phyloP scores from a whole-genome alignment of 2,888 invertebrate species.

The Gymnocheta viridis region DNA sequence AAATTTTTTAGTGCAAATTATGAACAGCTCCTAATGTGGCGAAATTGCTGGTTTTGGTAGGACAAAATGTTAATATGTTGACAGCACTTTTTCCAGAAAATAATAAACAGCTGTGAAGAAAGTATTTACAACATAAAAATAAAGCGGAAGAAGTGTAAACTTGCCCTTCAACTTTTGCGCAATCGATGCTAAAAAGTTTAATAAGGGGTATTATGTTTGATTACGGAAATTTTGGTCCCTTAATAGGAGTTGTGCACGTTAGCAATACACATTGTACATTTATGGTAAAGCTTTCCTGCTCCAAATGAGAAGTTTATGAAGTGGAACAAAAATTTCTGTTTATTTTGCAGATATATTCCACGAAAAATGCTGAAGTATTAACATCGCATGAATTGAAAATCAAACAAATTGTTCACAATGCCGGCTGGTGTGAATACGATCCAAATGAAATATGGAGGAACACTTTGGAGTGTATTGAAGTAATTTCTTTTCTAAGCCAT shows the following conservation, averaged over 20 bases:
- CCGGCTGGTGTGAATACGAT: constrained; percentile 98
- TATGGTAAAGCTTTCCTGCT: constrained; percentile 85
- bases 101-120: too few species aligned
- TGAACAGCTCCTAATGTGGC: too few species aligned
- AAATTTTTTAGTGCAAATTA: too few species aligned
- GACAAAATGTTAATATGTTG: too few species aligned
- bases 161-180: background rate
- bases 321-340: background rate
- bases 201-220: too few species aligned
- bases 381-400: constrained; percentile 92
- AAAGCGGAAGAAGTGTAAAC: too few species aligned
- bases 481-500: constrained; percentile 74
- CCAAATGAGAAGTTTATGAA: background rate
- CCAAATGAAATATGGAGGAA: constrained; percentile 92
- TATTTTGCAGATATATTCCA: constrained; percentile 89
- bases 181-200: too few species aligned
- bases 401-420: constrained; percentile 88
- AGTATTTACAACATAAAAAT: too few species aligned
- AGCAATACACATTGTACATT: constrained; percentile 97
- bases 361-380: constrained; percentile 92
- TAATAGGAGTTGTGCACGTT: constrained; percentile 96
- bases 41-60: too few species aligned
- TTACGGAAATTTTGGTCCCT: constrained; percentile 88
- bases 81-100: too few species aligned
- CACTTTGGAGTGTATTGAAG: constrained; percentile 92